Evolutionary conservation across 2,888 invertebrate species (phyloP).

Genomic region (Aspidiotus rigidus): DNA sequence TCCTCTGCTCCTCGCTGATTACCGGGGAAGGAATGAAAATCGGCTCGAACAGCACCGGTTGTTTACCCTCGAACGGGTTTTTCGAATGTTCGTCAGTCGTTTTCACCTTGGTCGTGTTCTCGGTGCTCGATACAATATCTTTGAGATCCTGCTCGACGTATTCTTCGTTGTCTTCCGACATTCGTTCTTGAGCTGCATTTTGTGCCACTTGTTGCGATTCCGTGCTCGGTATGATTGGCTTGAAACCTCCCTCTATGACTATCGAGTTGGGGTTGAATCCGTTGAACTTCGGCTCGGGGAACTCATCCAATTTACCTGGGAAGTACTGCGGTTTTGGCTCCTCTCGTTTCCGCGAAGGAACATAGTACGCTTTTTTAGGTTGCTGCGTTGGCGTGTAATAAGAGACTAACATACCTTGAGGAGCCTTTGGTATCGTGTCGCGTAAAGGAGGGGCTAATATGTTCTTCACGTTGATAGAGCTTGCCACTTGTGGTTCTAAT

Average conservation of each 20-base stretch:
- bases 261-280: slow-evolving; percentile 67
- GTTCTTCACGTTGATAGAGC: slow-evolving; percentile 14
- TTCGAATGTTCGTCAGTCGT: slow-evolving; percentile 40
- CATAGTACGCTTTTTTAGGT: slow-evolving; percentile 12
- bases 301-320: slow-evolving; percentile 11
- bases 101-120: slow-evolving; percentile 40
- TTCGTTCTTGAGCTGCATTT: slow-evolving; percentile 49
- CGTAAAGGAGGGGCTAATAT: slow-evolving; percentile 15
- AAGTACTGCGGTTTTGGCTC: slow-evolving; percentile 1
- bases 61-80: slow-evolving; percentile 46
- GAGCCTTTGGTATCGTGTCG: neutral
- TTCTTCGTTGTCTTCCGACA: slow-evolving; percentile 47
- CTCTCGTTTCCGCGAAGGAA: slow-evolving; percentile 13
- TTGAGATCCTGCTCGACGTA: slow-evolving; percentile 41
- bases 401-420: neutral
- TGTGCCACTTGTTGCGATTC: slow-evolving; percentile 40
- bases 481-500: slow-evolving; percentile 16
- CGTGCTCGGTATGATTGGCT: slow-evolving; percentile 58
- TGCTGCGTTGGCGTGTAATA: neutral
- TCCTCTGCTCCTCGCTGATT: slow-evolving; percentile 48
- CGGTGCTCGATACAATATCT: slow-evolving; percentile 37
- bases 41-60: slow-evolving; percentile 60
- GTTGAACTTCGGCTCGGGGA: neutral
- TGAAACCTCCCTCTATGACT: slow-evolving; percentile 74
- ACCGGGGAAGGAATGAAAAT: slow-evolving; percentile 72